phyloP scores from a whole-genome alignment of 2,888 invertebrate species.

The Nasonia oneida region DNA sequence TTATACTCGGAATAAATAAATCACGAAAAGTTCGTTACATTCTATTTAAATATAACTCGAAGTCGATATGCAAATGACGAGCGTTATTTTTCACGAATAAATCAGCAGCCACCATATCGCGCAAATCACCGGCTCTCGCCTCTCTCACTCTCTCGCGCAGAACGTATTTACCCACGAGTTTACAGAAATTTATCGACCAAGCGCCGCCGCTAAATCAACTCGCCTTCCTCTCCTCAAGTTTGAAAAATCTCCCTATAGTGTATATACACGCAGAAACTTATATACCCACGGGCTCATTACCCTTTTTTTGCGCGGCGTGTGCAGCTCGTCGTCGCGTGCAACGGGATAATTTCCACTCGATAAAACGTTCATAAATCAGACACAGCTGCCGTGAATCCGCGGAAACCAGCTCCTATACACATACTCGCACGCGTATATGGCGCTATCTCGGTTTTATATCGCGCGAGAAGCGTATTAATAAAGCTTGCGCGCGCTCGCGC shows the following conservation, averaged over 20 bases:
- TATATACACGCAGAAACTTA: not conserved
- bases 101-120: not conserved
- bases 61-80: slow-evolving; percentile 10
- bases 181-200: slow-evolving; percentile 40
- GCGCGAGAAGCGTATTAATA: slow-evolving; percentile 53
- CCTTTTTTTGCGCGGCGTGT: not conserved
- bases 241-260: not conserved
- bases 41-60: not conserved
- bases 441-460: slow-evolving; percentile 39
- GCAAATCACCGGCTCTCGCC: not conserved
- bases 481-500: not conserved
- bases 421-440: not conserved
- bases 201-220: slow-evolving; percentile 27
- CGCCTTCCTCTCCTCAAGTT: not conserved
- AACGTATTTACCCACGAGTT: not conserved
- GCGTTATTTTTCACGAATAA: slow-evolving; percentile 9
- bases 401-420: slow-evolving; percentile 25
- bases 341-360: slow-evolving; percentile 61
- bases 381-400: slow-evolving; percentile 27
- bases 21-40: not conserved
- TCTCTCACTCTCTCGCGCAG: not conserved
- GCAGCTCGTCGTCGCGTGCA: not conserved
- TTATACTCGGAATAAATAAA: not conserved
- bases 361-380: slow-evolving; percentile 56
- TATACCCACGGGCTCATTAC: slow-evolving; percentile 5